Evolutionary conservation across 2,888 invertebrate genomes (phyloP), one percentile per base, ranked within the genome.

Genomic region (Coremacera marginata): DNA sequence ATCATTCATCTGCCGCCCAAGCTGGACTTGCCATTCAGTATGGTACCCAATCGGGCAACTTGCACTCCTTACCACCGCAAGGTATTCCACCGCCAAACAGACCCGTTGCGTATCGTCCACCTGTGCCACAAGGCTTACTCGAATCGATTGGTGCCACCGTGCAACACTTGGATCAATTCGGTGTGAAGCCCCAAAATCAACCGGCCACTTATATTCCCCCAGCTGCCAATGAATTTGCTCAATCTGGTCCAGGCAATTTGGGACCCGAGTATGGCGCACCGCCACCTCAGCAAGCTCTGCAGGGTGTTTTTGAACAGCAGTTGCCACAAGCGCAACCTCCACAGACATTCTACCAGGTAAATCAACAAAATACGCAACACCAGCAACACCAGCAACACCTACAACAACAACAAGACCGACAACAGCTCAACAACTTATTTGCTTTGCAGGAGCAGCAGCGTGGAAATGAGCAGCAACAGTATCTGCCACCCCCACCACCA

Each of bases 81-180:
- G 85, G 84, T n/a, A 82, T 84, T 0, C 87, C 86, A 0, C 89
- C 86, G 1, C 86, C 86, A 11, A 87, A 81, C 68, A 91, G 91
- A 49, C 95, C 95, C 0, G 91, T 95, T 5, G 92, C 93, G 81
- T 95, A 94, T 87, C 91, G 94, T 65, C 93, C 94, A n/a, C 92
- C 94, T 0, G 93, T 95, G 0, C 94, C 95, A 0, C 90, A 92
- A 70, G 94, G 94, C 0, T 88, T 95, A 5, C 89, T 95, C 3
- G 91, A 93, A 81, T 93, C 92, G 71, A 92, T 93, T 79, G 94
- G 92, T 0, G 92, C 93, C 71, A 90, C 91, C 0, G 92, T 92
- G 0, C 91, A 92, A 68, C 92, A 93, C 22, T 92, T 93, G 81
- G 93, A 94, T 84, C 88, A 90, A 22, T 91, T 91, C 78, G 92